Conservation (phyloP, 1,140 invertebrate genomes). For the Euura lappo region DNA sequence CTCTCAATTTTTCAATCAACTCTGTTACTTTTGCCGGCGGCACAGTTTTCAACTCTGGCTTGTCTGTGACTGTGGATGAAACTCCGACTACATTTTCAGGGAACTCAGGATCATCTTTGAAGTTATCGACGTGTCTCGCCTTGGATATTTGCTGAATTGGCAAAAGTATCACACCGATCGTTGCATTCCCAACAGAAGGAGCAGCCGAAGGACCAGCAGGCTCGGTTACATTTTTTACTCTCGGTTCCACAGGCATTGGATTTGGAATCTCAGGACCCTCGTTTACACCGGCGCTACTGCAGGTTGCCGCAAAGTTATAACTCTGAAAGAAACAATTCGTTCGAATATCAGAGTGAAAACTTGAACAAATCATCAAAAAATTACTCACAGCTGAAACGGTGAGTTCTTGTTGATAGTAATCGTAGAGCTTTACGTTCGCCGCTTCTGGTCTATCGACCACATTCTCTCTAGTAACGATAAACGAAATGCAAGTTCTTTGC, state of each 20-base stretch:
- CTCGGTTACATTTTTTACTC: not conserved
- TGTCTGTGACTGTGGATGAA: slow-evolving; percentile 1
- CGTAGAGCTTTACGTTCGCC: slow-evolving; percentile 69
- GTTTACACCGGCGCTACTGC: slow-evolving; percentile 42
- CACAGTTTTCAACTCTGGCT: slow-evolving; percentile 8
- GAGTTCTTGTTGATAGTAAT: slow-evolving; percentile 73
- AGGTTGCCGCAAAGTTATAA: slow-evolving; percentile 44
- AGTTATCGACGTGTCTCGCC: too few relatives aligned
- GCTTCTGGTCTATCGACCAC: slow-evolving; percentile 62
- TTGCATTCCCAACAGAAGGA: not conserved
- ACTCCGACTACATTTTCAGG: not conserved
- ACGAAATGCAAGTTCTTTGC: slow-evolving; percentile 59
- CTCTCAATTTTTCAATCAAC: not conserved
- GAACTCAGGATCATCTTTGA: not conserved
- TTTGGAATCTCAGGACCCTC: slow-evolving; percentile 34
- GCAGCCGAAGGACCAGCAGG: not conserved
- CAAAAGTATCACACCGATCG: not conserved
- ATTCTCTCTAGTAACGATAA: slow-evolving; percentile 55
- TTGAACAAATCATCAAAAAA: slow-evolving; percentile 10
- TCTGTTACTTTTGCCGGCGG: not conserved
- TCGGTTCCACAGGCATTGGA: slow-evolving; percentile 30
- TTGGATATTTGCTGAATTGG: not conserved
- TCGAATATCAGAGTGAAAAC: slow-evolving; percentile 9
- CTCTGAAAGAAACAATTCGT: slow-evolving; percentile 34
- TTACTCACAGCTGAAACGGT: slow-evolving; percentile 39